phyloP scores from a whole-genome alignment of 2,888 invertebrate species.

The Tromatobia lineatoria region DNA sequence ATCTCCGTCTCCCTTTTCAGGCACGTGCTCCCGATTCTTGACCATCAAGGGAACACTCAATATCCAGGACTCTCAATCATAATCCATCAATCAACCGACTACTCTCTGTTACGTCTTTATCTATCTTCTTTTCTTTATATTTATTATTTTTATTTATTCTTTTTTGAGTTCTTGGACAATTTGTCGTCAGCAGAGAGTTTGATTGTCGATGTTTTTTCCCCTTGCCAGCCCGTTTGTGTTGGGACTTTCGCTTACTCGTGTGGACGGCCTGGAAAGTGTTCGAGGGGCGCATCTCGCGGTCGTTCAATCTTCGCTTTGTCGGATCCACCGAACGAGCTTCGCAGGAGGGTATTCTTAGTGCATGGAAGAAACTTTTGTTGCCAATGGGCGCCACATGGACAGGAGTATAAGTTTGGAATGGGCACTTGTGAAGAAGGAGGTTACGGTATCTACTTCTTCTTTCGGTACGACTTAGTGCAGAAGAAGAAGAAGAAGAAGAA shows the following conservation, averaged over 20 bases:
- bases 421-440: slow-evolving; percentile 20
- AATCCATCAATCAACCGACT: slow-evolving; percentile 57
- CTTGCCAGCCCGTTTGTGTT: background rate
- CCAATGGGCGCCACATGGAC: slow-evolving; percentile 13
- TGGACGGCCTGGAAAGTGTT: slow-evolving; percentile 21
- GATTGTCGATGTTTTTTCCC: slow-evolving; percentile 31
- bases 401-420: slow-evolving; percentile 6
- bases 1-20: slow-evolving; percentile 41
- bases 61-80: slow-evolving; percentile 50
- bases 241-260: slow-evolving; percentile 1
- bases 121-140: slow-evolving; percentile 50
- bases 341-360: slow-evolving; percentile 15
- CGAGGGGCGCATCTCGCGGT: slow-evolving; percentile 15
- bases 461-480: background rate
- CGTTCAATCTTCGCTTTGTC: slow-evolving; percentile 54
- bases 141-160: slow-evolving; percentile 39
- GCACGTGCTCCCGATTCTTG: slow-evolving; percentile 48
- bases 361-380: slow-evolving; percentile 40
- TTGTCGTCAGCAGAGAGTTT: slow-evolving; percentile 39
- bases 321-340: slow-evolving; percentile 23
- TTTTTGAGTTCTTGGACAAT: slow-evolving; percentile 35
- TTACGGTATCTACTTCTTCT: slow-evolving; percentile 12
- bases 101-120: slow-evolving; percentile 29
- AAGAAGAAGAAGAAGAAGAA: slow-evolving; percentile 16
- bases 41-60: slow-evolving; percentile 24